phyloP scores from a whole-genome alignment of 2,113 vertebrate species.

The Pristiophorus japonicus region DNA sequence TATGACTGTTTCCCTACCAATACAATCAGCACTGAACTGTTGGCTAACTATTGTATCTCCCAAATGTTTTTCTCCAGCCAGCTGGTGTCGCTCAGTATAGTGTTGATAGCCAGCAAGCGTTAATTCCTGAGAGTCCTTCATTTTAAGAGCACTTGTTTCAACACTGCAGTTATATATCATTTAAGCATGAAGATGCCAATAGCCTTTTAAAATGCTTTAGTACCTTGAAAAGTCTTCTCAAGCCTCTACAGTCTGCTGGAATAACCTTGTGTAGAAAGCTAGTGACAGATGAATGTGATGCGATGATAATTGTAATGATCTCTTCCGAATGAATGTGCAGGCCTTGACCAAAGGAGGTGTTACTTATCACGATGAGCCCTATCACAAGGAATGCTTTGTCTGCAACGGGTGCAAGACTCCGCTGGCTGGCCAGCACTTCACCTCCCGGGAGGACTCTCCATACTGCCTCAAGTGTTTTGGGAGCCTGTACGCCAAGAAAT shows the following conservation, averaged over 20 bases:
- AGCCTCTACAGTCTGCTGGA: background rate
- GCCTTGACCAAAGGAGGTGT: constrained; percentile 92
- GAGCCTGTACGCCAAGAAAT: constrained; percentile 93
- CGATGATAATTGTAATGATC: background rate
- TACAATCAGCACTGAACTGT: background rate
- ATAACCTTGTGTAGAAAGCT: background rate
- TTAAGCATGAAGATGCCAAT: background rate
- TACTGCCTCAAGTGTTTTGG: constrained; percentile 95
- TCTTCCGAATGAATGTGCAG: constrained; percentile 51
- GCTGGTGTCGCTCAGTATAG: background rate
- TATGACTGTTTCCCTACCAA: background rate
- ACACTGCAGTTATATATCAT: background rate
- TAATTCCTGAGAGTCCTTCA: background rate
- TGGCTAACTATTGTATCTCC: background rate
- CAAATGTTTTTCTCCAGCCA: background rate
- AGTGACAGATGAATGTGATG: background rate
- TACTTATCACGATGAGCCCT: constrained; percentile 93
- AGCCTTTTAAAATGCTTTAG: background rate
- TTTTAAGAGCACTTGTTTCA: background rate
- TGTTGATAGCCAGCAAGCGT: background rate
- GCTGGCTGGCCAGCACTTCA: constrained; percentile 95
- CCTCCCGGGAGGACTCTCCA: constrained; percentile 86
- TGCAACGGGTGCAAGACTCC: constrained; percentile 85
- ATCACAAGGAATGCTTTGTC: constrained; percentile 97
- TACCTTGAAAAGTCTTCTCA: background rate